Evolutionary conservation across 2,888 invertebrate genomes (phyloP).

Genomic region (Osmoderma eremita): DNA sequence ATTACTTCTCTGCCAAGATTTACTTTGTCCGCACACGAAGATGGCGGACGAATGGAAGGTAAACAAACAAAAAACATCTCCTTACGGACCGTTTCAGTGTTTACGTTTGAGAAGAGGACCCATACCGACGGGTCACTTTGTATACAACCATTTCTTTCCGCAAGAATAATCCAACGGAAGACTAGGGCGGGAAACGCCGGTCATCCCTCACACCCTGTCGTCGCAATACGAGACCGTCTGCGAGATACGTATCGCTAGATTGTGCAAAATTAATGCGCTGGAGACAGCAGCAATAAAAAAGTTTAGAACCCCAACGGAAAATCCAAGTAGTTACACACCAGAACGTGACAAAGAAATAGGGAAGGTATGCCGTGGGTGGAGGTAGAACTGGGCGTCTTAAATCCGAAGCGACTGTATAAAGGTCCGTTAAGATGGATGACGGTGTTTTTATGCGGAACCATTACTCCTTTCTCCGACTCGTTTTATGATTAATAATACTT

Average conservation of each 20-base stretch:
- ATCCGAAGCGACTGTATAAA: slow-evolving; percentile 14
- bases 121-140: slow-evolving; percentile 19
- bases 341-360: slow-evolving; percentile 27
- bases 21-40: neutral
- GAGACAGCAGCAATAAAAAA: slow-evolving; percentile 30
- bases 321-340: slow-evolving; percentile 8
- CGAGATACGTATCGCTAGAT: slow-evolving; percentile 19
- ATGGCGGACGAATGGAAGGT: slow-evolving; percentile 6
- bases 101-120: neutral
- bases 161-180: slow-evolving; percentile 26
- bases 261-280: slow-evolving; percentile 32
- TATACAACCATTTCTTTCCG: slow-evolving; percentile 34
- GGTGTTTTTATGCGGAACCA: slow-evolving; percentile 17
- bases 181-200: neutral
- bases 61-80: slow-evolving; percentile 25
- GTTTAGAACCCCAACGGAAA: slow-evolving; percentile 30
- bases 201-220: neutral
- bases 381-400: slow-evolving; percentile 17
- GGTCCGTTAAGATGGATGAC: slow-evolving; percentile 33
- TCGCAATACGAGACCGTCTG: neutral
- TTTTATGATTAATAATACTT: slow-evolving; percentile 38
- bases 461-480: slow-evolving; percentile 22
- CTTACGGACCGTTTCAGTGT: slow-evolving; percentile 20
- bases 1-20: slow-evolving; percentile 4
- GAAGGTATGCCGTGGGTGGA: neutral